A percentile compares a stretch with the other conserved stretches of the same genome.
These are phyloP conservation scores for Anguilla obscura DNA, from an alignment of 2,797 vertebrate genomes.

Conservation along the genomic window DNA sequence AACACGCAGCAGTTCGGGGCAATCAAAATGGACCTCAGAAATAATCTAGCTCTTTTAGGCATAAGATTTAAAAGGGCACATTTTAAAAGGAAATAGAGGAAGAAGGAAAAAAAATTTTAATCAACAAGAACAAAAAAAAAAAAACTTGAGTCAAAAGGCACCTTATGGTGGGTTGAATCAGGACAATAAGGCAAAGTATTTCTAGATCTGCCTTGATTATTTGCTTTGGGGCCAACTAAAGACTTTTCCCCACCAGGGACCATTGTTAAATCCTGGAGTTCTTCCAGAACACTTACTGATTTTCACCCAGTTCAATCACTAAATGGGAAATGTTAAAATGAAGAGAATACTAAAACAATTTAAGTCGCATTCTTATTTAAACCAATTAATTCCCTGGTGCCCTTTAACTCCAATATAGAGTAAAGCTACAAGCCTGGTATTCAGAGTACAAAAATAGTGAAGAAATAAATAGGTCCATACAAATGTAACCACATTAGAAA, in stretches of 20 bases:
- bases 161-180: not conserved
- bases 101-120: not conserved
- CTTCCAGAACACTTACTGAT: not conserved
- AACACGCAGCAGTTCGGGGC: not conserved
- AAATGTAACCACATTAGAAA: too few species aligned
- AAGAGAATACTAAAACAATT: not conserved
- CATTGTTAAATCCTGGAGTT: not conserved
- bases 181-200: not conserved
- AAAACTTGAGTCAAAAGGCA: constrained; percentile 16
- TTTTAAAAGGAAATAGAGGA: not conserved
- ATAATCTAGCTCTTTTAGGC: not conserved
- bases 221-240: not conserved
- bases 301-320: not conserved
- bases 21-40: not conserved
- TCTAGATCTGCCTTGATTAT: not conserved
- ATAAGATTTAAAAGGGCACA: not conserved
- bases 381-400: not conserved
- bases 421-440: not conserved
- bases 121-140: not conserved
- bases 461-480: not conserved
- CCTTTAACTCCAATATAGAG: constrained; percentile 7
- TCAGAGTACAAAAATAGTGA: not conserved
- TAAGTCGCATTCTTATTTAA: not conserved
- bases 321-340: not conserved
- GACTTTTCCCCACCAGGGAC: not conserved